Percentiles rank a stretch among this genome's conserved stretches.
Evolutionary conservation across 2,888 invertebrate species (phyloP).

Genomic region (Lasiommata megera): DNA sequence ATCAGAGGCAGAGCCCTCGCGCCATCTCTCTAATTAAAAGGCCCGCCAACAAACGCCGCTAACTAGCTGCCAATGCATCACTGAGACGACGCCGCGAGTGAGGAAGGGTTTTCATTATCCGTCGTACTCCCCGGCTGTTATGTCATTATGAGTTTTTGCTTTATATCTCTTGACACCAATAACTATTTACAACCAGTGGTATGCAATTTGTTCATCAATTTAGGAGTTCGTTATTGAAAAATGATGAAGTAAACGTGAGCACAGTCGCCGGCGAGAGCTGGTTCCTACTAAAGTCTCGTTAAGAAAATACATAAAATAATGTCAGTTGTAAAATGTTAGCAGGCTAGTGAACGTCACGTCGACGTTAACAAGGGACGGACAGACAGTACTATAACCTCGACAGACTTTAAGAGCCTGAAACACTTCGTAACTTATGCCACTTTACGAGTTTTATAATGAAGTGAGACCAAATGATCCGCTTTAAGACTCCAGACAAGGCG

Average conservation of each 20-base stretch:
- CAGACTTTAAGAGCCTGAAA: neutral
- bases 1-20: constrained; percentile 7
- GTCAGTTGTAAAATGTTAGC: neutral
- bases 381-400: neutral
- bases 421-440: constrained; percentile 5
- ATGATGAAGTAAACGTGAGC: too few species aligned
- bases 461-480: constrained; percentile 17
- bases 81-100: neutral
- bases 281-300: too few species aligned
- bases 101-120: neutral
- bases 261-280: too few species aligned
- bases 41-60: constrained; percentile 4
- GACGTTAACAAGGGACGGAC: neutral
- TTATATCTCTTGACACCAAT: too few species aligned
- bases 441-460: constrained; percentile 19
- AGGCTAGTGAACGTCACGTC: neutral
- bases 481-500: constrained; percentile 4
- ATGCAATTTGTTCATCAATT: too few species aligned
- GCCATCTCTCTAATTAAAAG: constrained; percentile 10
- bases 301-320: neutral
- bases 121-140: neutral
- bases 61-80: constrained; percentile 5
- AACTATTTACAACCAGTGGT: too few species aligned
- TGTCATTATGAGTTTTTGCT: neutral
- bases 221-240: too few species aligned